Conservation (phyloP, 1,140 invertebrate species). For the Patella vulgata region DNA sequence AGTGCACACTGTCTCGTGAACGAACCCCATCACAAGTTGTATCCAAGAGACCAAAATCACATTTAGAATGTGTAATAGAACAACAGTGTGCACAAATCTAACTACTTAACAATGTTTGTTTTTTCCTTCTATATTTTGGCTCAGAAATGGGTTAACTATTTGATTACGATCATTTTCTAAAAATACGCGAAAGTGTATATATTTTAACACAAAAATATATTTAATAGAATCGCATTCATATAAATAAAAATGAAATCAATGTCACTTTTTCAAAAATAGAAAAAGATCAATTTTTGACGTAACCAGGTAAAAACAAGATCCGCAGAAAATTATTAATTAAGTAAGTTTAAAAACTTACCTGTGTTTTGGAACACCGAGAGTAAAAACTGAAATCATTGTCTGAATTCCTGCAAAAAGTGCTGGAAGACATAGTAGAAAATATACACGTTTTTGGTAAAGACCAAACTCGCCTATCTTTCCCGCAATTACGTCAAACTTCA, state of each 20-base stretch:
- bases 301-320: not conserved
- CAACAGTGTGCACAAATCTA: too few species aligned
- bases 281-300: not conserved
- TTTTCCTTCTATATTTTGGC: not conserved
- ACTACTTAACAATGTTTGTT: constrained; percentile 3
- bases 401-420: constrained; percentile 80
- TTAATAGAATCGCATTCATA: not conserved
- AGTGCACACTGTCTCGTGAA: too few species aligned
- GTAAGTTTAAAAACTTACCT: constrained; percentile 16
- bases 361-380: constrained; percentile 41
- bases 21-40: too few species aligned
- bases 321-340: not conserved
- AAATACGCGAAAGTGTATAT: not conserved
- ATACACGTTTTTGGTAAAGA: constrained; percentile 84
- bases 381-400: constrained; percentile 70
- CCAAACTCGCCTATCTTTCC: constrained; percentile 89
- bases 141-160: not conserved
- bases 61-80: too few species aligned
- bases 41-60: too few species aligned
- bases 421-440: constrained; percentile 82
- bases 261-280: not conserved
- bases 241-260: not conserved
- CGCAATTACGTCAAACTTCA: constrained; percentile 88
- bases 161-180: not conserved
- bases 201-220: not conserved